A percentile compares a stretch with the other conserved stretches of the same genome.
Evolutionary conservation across 2,113 vertebrate species (phyloP).

Genomic region (Cyanoliseus patagonus): DNA sequence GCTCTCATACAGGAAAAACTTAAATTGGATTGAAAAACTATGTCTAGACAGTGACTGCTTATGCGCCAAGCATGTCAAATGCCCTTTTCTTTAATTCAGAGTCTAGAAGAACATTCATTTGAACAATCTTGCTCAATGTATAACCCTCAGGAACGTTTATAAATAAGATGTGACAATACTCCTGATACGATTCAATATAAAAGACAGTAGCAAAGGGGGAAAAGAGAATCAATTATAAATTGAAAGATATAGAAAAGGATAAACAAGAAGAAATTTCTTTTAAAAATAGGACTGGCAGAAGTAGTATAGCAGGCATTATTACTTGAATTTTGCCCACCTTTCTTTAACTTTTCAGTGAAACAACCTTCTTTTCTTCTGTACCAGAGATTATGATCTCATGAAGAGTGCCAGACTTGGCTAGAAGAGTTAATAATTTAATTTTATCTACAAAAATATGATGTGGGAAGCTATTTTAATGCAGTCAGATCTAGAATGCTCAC

Average conservation of each 20-base stretch:
- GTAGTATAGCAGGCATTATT: background rate
- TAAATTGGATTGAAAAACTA: conserved; percentile 51
- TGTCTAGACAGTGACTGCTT: conserved; percentile 57
- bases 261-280: background rate
- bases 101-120: conserved; percentile 36
- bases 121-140: conserved; percentile 11
- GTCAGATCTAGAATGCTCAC: conserved; percentile 11
- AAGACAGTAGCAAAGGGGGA: background rate
- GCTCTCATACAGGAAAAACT: background rate
- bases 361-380: background rate
- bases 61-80: conserved; percentile 43
- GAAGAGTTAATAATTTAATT: conserved; percentile 11
- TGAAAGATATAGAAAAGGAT: background rate
- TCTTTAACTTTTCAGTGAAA: conserved; percentile 6
- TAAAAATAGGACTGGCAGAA: background rate
- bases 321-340: background rate
- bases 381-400: background rate
- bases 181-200: conserved; percentile 1
- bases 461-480: conserved; percentile 39
- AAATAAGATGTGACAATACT: conserved; percentile 28
- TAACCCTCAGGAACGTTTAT: conserved; percentile 27
- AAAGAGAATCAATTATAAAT: background rate
- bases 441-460: conserved; percentile 13
- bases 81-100: conserved; percentile 39
- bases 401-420: background rate